Base-by-base conservation (phyloP, 2,888 invertebrate genomes). In the Drosophila leonis region DNA sequence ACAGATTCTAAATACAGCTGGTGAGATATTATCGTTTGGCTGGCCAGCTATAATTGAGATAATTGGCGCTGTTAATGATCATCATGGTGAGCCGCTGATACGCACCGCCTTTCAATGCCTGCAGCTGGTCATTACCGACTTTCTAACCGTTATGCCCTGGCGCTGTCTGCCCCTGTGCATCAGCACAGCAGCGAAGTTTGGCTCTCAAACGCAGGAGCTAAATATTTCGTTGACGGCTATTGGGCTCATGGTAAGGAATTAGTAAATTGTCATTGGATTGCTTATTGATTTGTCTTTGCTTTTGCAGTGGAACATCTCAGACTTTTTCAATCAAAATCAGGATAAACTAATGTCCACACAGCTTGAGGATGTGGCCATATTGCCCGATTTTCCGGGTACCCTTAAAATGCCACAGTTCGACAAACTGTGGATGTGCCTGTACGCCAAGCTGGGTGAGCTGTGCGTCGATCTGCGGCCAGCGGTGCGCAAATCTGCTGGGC, bases 171-270 rank as follows among this genome's bases (percentile, higher is more conserved):
- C 97, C 31, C 94, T 97, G 55, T 98, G 97, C 91, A 96, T 98
- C 20, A 97, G 97, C 78, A 98, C 98, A 0, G 98, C 98, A 6
- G 97, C 98, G 0, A 98, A 97, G 92, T 99, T 99, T 94, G 99
- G 99, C 24, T 96, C 97, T 18, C 99, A 99, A 94, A 97, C 97
- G 46, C 97, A 98, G 92, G 99, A 99, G 93, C 94, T 99, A 60
- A 99, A 99, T 93, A 98, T 99, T 91, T 98, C 98, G 33, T 94
- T 99, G 44, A 99, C 99, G 7, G 98, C 99, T 46, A 97, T 99
- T 59, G 99, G 99, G 20, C 94, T 98, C 59, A 97, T 99, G 97
- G 98, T 98, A 93, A 92, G 92, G 0, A 15, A 44, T 15, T 10
- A 20, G 13, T 12, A 5, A 5, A 12, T 15, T 10, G 24, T 5